These are phyloP conservation scores for Agapostemon virescens DNA, from an alignment of 2,888 invertebrate genomes.

Conservation along the genomic window DNA sequence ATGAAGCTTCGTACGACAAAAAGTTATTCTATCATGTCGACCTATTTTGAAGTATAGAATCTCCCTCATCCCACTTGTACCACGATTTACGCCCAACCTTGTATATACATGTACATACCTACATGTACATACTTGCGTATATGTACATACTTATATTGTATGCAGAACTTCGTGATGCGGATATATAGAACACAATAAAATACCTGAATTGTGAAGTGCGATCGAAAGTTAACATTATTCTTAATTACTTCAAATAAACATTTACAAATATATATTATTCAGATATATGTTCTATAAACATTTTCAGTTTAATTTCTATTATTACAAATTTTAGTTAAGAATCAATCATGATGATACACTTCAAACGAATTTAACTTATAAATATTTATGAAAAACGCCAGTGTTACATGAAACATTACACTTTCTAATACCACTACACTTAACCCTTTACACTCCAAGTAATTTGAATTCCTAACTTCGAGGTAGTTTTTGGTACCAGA, in stretches of 20 bases:
- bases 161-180: background rate
- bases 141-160: background rate
- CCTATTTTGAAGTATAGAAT: background rate
- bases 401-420: too few relatives aligned
- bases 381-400: too few relatives aligned
- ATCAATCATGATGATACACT: too few relatives aligned
- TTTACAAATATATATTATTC: too few relatives aligned
- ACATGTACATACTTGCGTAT: background rate
- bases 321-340: too few relatives aligned
- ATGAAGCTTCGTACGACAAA: background rate
- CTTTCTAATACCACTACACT: too few relatives aligned
- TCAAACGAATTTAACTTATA: too few relatives aligned
- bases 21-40: constrained; percentile 3
- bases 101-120: background rate
- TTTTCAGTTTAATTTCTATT: too few relatives aligned
- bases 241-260: background rate
- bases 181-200: background rate
- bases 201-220: background rate
- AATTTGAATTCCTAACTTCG: too few relatives aligned
- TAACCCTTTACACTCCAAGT: too few relatives aligned
- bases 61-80: background rate
- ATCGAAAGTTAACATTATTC: background rate
- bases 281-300: too few relatives aligned
- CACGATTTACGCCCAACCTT: background rate
- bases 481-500: too few relatives aligned